Evolutionary conservation across 2,113 vertebrate genomes (phyloP).

Genomic region (Panthera leo): DNA sequence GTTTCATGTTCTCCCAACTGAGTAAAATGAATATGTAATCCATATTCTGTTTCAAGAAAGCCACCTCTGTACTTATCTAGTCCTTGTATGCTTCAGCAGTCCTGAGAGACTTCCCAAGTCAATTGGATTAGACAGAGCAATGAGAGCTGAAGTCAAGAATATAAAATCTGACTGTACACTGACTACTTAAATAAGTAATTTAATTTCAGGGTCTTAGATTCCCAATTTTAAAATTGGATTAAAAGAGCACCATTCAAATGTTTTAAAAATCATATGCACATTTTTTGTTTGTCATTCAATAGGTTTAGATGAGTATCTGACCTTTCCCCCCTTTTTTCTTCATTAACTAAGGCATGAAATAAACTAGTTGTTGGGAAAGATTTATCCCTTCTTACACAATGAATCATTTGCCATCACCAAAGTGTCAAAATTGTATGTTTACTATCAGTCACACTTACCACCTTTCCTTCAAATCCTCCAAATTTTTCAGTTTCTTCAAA

Average conservation of each 20-base stretch:
- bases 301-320: background rate
- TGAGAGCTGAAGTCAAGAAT: constrained; percentile 26
- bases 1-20: constrained; percentile 19
- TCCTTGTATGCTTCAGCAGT: background rate
- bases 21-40: constrained; percentile 40
- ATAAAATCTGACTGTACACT: constrained; percentile 24
- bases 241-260: constrained; percentile 4
- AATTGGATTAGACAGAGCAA: constrained; percentile 27
- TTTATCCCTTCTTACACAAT: constrained; percentile 21
- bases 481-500: constrained; percentile 54
- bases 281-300: background rate
- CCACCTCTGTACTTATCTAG: background rate
- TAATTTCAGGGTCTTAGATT: background rate
- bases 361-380: constrained; percentile 4
- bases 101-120: constrained; percentile 35
- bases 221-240: constrained; percentile 33
- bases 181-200: constrained; percentile 21
- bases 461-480: background rate
- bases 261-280: background rate
- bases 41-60: constrained; percentile 47
- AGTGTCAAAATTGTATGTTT: background rate
- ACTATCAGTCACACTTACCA: background rate
- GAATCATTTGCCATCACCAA: background rate
- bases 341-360: constrained; percentile 27
- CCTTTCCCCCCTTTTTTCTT: background rate